These are phyloP conservation scores for Iphiclides podalirius DNA, from an alignment of 2,888 invertebrate genomes.

Conservation along the genomic window DNA sequence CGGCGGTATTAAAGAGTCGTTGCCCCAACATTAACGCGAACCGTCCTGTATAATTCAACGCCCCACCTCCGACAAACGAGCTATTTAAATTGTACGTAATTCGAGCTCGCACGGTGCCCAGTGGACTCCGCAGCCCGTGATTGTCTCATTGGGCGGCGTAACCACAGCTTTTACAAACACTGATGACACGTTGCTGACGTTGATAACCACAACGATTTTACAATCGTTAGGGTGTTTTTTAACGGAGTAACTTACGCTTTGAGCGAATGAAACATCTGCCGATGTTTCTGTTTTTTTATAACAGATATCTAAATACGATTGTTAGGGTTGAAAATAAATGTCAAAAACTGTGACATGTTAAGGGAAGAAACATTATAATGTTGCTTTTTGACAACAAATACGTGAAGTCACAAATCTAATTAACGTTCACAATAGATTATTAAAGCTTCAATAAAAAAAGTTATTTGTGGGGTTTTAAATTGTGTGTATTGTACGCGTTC, in stretches of 20 bases:
- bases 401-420: too few species aligned
- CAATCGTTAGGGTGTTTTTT: conserved; percentile 1
- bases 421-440: too few species aligned
- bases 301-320: too few species aligned
- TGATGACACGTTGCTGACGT: conserved; percentile 8
- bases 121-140: conserved; percentile 8
- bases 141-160: conserved; percentile 10
- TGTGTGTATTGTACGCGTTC: too few species aligned
- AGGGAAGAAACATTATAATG: too few species aligned
- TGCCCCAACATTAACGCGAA: conserved; percentile 33
- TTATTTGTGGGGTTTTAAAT: too few species aligned
- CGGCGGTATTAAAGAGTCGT: conserved; percentile 32
- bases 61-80: conserved; percentile 33
- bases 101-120: conserved; percentile 3
- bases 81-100: conserved; percentile 21
- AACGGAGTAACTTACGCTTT: not conserved
- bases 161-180: conserved; percentile 7
- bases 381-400: too few species aligned
- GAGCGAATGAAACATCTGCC: not conserved
- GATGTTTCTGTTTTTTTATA: too few species aligned
- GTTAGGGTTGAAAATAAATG: too few species aligned
- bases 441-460: too few species aligned
- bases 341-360: too few species aligned
- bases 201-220: conserved; percentile 7
- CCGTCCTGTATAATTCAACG: conserved; percentile 33